phyloP scores from a whole-genome alignment of 2,113 vertebrate species.

The Chloropsis cyanopogon region DNA sequence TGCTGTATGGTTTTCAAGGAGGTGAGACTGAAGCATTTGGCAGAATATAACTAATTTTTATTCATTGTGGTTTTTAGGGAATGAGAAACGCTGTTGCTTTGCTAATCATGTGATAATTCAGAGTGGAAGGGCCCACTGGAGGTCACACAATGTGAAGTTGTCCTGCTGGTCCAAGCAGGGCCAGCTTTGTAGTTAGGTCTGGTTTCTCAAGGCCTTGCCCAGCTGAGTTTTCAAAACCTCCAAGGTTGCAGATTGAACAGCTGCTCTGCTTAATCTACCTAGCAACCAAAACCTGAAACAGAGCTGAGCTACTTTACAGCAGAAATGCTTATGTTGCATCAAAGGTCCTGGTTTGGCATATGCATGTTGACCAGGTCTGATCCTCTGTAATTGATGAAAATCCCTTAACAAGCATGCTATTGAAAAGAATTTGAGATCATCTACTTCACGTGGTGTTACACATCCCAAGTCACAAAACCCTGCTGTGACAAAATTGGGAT shows the following conservation, averaged over 20 bases:
- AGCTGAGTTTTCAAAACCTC: not conserved
- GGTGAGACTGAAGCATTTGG: not conserved
- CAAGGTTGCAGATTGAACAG: not conserved
- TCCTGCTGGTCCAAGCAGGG: not conserved
- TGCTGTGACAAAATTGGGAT: not conserved
- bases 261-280: not conserved
- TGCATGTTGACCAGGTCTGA: not conserved
- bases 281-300: not conserved
- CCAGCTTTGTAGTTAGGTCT: not conserved
- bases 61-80: not conserved
- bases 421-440: not conserved
- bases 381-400: not conserved
- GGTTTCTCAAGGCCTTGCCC: not conserved
- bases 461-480: not conserved
- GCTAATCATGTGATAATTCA: not conserved
- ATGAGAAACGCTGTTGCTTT: not conserved
- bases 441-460: not conserved
- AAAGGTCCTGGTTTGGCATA: not conserved
- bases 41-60: not conserved
- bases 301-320: not conserved
- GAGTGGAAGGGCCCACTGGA: not conserved
- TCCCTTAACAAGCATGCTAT: not conserved
- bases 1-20: not conserved
- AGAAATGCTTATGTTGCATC: not conserved
- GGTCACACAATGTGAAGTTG: not conserved